Evolutionary conservation across 2,888 invertebrate genomes (phyloP).

Genomic region (Willowsia nigromaculata): DNA sequence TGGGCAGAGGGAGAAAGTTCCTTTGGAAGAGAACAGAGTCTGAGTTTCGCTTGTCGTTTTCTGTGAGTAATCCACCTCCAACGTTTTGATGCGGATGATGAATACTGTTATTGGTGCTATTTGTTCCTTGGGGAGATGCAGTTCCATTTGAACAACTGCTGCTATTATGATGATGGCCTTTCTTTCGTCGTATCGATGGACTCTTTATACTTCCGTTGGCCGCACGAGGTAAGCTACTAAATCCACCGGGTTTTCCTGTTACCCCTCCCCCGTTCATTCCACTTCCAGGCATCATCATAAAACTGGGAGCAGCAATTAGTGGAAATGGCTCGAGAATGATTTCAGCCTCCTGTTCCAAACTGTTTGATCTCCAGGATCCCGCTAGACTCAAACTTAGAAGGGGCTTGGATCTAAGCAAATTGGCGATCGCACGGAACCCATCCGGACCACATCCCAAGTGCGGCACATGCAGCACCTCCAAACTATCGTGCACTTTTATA

Average conservation of each 20-base stretch:
- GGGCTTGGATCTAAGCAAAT: slow-evolving; percentile 81
- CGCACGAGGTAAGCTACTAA: slow-evolving; percentile 74
- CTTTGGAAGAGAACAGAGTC: slow-evolving; percentile 83
- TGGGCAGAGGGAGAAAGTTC: slow-evolving; percentile 82
- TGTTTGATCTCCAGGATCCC: slow-evolving; percentile 79
- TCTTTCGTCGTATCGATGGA: slow-evolving; percentile 76
- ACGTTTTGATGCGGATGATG: slow-evolving; percentile 18
- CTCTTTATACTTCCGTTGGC: slow-evolving; percentile 75
- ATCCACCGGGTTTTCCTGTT: slow-evolving; percentile 55
- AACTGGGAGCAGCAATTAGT: slow-evolving; percentile 68
- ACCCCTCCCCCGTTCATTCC: background rate
- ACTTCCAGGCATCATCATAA: slow-evolving; percentile 40
- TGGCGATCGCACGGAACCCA: slow-evolving; percentile 82
- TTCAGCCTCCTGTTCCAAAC: slow-evolving; percentile 74
- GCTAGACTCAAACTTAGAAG: slow-evolving; percentile 82
- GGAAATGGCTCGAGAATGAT: slow-evolving; percentile 77
- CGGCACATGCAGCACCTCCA: slow-evolving; percentile 82
- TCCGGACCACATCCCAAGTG: slow-evolving; percentile 83
- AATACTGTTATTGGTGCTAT: slow-evolving; percentile 79
- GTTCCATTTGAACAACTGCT: slow-evolving; percentile 81
- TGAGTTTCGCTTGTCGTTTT: slow-evolving; percentile 82
- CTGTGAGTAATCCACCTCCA: slow-evolving; percentile 40
- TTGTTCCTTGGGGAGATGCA: slow-evolving; percentile 81
- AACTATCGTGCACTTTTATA: slow-evolving; percentile 82
- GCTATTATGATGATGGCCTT: slow-evolving; percentile 60